phyloP scores from a whole-genome alignment of 2,797 vertebrate species.

The Crenichthys baileyi region DNA sequence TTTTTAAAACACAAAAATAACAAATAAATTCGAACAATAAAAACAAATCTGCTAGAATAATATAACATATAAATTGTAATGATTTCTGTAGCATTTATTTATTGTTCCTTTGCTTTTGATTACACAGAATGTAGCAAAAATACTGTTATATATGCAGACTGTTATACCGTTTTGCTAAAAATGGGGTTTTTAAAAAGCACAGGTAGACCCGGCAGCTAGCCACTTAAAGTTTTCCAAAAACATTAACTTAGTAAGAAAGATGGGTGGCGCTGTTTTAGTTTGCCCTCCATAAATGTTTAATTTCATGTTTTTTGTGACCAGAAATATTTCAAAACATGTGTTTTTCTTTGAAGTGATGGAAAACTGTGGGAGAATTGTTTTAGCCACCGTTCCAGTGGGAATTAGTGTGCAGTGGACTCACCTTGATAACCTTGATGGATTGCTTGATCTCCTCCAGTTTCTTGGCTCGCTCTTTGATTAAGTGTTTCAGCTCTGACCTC shows the following conservation, averaged over 20 bases:
- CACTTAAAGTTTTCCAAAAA: not conserved
- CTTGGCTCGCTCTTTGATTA: conserved; percentile 83
- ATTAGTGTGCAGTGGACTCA: conserved; percentile 45
- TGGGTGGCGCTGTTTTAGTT: not conserved
- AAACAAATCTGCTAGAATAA: not conserved
- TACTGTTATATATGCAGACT: not conserved
- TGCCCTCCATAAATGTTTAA: too few species aligned
- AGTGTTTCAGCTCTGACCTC: conserved; percentile 78
- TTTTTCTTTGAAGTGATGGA: not conserved
- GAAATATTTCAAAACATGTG: not conserved
- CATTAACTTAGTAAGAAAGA: not conserved
- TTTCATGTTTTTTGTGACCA: not conserved
- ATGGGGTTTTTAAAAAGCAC: too few species aligned
- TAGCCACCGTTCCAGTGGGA: not conserved
- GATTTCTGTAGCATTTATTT: too few species aligned
- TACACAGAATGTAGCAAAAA: not conserved
- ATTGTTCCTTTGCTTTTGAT: too few species aligned
- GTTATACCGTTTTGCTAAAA: not conserved
- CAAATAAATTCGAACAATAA: too few species aligned
- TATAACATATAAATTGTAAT: not conserved
- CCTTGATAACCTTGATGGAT: conserved; percentile 83
- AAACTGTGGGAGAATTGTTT: not conserved
- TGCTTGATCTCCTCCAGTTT: conserved; percentile 85
- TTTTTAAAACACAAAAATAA: not conserved
- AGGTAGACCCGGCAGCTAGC: too few species aligned